A percentile compares a stretch with the other conserved stretches of the same genome.
These are phyloP conservation scores for Tachystola acroxantha DNA, from an alignment of 2,888 invertebrate genomes.

Conservation along the genomic window DNA sequence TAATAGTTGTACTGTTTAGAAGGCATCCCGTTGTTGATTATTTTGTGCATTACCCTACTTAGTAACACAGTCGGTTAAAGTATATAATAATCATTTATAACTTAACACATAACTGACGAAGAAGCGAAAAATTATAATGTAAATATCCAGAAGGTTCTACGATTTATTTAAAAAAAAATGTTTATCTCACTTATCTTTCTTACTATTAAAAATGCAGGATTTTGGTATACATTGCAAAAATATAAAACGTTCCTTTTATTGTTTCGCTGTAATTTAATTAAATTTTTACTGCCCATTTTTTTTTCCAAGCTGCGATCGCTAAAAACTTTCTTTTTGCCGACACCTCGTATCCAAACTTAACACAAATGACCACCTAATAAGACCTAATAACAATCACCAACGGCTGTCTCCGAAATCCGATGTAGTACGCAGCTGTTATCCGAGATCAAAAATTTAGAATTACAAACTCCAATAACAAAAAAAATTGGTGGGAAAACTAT, in stretches of 20 bases:
- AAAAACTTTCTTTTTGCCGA: conserved; percentile 50
- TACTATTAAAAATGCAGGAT: conserved; percentile 75
- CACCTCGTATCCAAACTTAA: conserved; percentile 66
- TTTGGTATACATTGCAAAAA: conserved; percentile 77
- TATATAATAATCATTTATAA: conserved; percentile 37
- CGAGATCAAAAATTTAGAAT: conserved; percentile 71
- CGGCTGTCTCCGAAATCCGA: conserved; percentile 53
- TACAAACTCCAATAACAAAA: conserved; percentile 35
- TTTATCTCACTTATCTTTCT: conserved; percentile 64
- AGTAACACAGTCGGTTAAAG: conserved; percentile 69
- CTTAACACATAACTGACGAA: conserved; percentile 54
- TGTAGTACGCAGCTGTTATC: conserved; percentile 65
- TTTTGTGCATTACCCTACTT: conserved; percentile 62
- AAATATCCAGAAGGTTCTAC: conserved; percentile 38
- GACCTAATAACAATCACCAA: conserved; percentile 62
- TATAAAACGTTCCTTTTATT: conserved; percentile 38
- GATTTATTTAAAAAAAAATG: conserved; percentile 38
- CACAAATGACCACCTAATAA: conserved; percentile 37
- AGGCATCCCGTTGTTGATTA: conserved; percentile 74
- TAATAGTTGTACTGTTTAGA: conserved; percentile 74
- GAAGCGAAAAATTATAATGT: conserved; percentile 54
- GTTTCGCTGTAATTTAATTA: conserved; percentile 51
- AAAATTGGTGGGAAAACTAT: conserved; percentile 45
- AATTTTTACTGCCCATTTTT: conserved; percentile 6
- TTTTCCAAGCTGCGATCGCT: conserved; percentile 33